These are phyloP conservation scores for Ageneiosus marmoratus DNA, from an alignment of 2,113 vertebrate species.

Conservation along the genomic window DNA sequence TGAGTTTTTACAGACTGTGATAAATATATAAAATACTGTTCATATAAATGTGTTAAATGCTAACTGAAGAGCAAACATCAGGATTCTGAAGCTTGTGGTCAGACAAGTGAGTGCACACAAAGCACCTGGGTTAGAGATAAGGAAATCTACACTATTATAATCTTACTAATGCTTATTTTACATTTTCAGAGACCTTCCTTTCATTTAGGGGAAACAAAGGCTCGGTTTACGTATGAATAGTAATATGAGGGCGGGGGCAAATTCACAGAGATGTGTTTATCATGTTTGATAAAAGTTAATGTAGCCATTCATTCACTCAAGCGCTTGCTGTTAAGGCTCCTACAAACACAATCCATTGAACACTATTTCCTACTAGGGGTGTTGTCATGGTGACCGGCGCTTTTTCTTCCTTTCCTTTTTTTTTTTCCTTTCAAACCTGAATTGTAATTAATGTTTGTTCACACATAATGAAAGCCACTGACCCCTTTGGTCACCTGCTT, in stretches of 20 bases:
- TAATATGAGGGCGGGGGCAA: neutral
- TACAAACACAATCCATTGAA: slow-evolving; percentile 8
- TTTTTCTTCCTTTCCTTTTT: neutral
- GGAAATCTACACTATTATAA: neutral
- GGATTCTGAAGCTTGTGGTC: neutral
- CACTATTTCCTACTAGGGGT: neutral
- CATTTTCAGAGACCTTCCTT: neutral
- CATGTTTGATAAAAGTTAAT: neutral
- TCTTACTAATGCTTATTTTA: neutral
- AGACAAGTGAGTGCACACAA: neutral
- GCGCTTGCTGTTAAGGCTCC: neutral
- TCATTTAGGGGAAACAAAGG: neutral
- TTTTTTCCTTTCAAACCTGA: slow-evolving; percentile 1
- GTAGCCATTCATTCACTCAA: neutral
- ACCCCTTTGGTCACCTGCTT: slow-evolving; percentile 27
- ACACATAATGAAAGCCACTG: slow-evolving; percentile 33
- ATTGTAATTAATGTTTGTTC: slow-evolving; percentile 44
- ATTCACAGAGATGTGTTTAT: neutral
- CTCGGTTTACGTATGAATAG: neutral
- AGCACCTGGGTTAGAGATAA: neutral
- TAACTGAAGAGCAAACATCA: neutral
- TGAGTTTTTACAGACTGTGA: neutral
- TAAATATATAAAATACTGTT: neutral
- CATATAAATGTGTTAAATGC: neutral
- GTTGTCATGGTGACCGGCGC: slow-evolving; percentile 28